Base-by-base conservation (phyloP, 2,797 vertebrate genomes). In the Ciconia nigra region DNA sequence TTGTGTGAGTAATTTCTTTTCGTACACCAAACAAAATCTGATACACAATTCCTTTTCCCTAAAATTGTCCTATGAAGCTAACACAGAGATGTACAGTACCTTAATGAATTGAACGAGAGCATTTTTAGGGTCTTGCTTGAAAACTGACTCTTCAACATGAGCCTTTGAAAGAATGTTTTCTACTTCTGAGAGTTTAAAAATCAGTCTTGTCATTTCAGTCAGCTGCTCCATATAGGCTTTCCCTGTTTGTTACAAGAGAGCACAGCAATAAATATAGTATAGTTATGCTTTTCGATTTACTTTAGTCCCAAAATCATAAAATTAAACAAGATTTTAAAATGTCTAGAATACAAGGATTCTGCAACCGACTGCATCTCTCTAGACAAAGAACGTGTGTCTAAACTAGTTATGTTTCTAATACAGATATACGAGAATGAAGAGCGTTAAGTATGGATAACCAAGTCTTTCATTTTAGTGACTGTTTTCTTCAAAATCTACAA, bases 181-280 rank as follows among this genome's bases (percentile, higher is more conserved):
- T 95, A 99, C 98, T 98, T 99, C 99, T 52, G 99, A 98, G 87
- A 99, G 98, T 95, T 98, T 98, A 95, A 99, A 98, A 78, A 99
- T 98, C 91, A 99, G 97, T 74, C 99, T 98, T 91, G 99, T 99
- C 98, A 99, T 97, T 97, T 99, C 99, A 62, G 95, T 95, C 97
- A 99, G 97, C 97, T 99, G 99, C 66, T 99, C 98, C 96, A 98
- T 97, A 81, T 98, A 97, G 58, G 97, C 97, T 83, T 98, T 98
- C 52, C 97, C 99, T 99, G 97, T 74, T 96, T 81, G 31, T 95
- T 92, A 98, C 66, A 96, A 97, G 41, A 96, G 5, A 91, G 77
- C 9, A 94, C 17, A 93, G 47, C 41, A 95, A 35, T 81, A 54
- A 97, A 97, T 62, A 59, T 7, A 92, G 18, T 24, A 79, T 6